Conservation (phyloP, 2,797 vertebrate genomes). For the Gymnocypris eckloni region DNA sequence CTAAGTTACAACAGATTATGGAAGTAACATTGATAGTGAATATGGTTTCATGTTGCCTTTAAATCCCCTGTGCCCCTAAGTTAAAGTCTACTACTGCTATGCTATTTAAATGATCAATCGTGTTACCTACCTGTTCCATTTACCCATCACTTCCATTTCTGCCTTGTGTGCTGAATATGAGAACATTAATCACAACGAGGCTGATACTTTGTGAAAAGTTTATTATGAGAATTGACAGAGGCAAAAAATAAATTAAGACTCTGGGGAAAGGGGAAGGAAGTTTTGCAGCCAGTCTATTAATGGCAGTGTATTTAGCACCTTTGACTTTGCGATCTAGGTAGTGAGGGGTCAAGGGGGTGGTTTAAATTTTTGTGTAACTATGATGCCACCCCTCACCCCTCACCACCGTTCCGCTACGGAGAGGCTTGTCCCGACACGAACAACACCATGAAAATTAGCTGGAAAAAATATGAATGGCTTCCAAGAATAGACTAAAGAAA, state of each 20-base stretch:
- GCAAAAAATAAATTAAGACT: conserved; percentile 83
- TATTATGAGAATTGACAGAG: conserved; percentile 83
- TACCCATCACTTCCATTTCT: not conserved
- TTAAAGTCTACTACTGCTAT: not conserved
- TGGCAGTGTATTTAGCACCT: conserved; percentile 69
- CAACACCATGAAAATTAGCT: conserved; percentile 55
- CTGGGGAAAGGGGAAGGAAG: conserved; percentile 67
- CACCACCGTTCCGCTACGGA: conserved; percentile 68
- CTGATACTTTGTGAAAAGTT: conserved; percentile 79
- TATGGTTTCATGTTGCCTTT: not conserved
- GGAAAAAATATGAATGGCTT: conserved; percentile 61
- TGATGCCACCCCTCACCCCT: conserved; percentile 62
- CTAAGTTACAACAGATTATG: not conserved
- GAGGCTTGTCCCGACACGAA: conserved; percentile 52
- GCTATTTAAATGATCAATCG: not conserved
- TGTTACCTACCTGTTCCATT: not conserved
- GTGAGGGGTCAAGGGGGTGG: conserved; percentile 54
- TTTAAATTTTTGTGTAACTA: conserved; percentile 29
- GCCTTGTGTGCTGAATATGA: not conserved
- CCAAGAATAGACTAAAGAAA: conserved; percentile 58
- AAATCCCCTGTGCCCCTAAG: not conserved
- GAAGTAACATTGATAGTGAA: not conserved
- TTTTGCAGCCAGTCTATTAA: conserved; percentile 79
- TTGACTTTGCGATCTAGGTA: conserved; percentile 61
- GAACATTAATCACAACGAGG: conserved; percentile 49